phyloP scores from a whole-genome alignment of 2,113 vertebrate genomes.

The Sander vitreus region DNA sequence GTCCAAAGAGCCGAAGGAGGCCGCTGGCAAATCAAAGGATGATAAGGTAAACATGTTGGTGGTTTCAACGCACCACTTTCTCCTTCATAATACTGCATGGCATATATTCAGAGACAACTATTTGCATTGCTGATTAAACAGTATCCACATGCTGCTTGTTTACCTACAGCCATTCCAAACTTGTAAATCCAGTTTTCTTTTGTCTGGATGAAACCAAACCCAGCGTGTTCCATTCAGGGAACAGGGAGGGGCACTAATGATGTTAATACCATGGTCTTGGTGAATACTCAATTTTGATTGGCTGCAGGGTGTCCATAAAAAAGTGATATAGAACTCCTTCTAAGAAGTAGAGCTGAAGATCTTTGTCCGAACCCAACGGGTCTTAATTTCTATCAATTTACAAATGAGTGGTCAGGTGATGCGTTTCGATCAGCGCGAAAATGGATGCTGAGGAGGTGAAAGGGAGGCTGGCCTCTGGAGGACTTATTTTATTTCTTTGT shows the following conservation, averaged over 20 bases:
- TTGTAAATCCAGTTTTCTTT: constrained; percentile 64
- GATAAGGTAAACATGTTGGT: constrained; percentile 88
- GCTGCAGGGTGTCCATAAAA: too few species aligned
- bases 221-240: neutral
- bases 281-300: too few species aligned
- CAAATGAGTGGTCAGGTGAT: too few species aligned
- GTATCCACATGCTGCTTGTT: constrained; percentile 27
- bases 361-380: too few species aligned
- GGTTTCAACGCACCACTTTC: neutral
- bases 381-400: too few species aligned
- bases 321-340: too few species aligned
- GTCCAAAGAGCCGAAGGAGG: constrained; percentile 90
- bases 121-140: constrained; percentile 51
- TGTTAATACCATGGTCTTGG: neutral
- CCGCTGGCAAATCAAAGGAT: constrained; percentile 88
- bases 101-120: neutral
- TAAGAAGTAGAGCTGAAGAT: too few species aligned
- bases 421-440: too few species aligned
- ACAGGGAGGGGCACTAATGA: neutral
- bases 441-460: too few species aligned
- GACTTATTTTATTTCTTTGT: too few species aligned
- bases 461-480: too few species aligned
- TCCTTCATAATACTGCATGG: neutral
- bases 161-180: neutral
- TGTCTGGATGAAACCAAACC: neutral